Conservation (phyloP, 2,113 vertebrate species). For the Ceyx melanurus region DNA sequence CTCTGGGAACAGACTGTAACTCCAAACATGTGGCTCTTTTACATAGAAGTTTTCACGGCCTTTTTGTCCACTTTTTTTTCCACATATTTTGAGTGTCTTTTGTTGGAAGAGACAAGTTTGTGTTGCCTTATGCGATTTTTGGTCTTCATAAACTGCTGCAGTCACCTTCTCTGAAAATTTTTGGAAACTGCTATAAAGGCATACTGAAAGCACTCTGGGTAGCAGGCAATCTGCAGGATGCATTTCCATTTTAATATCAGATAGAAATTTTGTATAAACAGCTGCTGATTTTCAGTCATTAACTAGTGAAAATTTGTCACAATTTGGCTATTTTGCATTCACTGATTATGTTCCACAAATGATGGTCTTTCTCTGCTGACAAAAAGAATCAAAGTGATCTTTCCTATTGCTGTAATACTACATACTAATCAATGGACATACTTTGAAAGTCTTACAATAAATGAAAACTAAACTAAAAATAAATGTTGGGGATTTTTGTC, state of each 20-base stretch:
- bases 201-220: neutral
- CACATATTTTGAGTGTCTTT: neutral
- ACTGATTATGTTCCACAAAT: neutral
- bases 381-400: neutral
- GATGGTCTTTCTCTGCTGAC: neutral
- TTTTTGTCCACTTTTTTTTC: neutral
- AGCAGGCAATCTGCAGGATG: neutral
- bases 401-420: neutral
- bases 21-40: neutral
- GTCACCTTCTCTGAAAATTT: neutral
- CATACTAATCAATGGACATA: neutral
- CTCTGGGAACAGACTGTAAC: neutral
- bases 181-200: neutral
- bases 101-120: neutral
- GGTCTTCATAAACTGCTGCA: neutral
- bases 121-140: neutral
- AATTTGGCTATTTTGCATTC: neutral
- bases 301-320: neutral
- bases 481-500: rapidly evolving
- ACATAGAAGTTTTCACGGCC: neutral
- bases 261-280: neutral
- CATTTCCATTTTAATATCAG: neutral
- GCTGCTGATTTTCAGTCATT: neutral
- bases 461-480: neutral
- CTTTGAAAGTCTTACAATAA: neutral